Conservation (phyloP, 2,113 vertebrate species). For the Oophaga pumilio region DNA sequence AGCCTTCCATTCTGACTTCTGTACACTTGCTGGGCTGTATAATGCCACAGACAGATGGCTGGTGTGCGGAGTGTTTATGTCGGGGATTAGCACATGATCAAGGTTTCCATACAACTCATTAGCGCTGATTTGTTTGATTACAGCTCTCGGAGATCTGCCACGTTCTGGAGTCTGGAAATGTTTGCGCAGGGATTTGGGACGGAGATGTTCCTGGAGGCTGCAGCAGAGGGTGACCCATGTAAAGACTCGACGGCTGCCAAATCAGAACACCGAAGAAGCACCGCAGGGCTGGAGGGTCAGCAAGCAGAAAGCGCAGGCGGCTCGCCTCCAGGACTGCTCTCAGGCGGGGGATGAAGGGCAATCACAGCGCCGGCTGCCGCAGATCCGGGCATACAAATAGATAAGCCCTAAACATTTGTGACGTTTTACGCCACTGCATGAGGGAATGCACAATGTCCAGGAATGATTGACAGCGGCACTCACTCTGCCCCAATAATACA, state of each 20-base stretch:
- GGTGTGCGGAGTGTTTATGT: neutral
- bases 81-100: neutral
- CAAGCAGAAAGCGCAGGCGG: too few species aligned
- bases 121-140: neutral
- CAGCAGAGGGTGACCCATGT: neutral
- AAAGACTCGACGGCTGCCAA: neutral
- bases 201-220: neutral
- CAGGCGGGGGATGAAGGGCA: too few species aligned
- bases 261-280: neutral
- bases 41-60: neutral
- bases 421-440: too few species aligned
- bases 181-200: neutral
- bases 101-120: constrained; percentile 1
- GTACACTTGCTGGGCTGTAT: neutral
- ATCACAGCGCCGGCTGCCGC: too few species aligned
- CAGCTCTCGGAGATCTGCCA: neutral
- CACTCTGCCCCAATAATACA: too few species aligned
- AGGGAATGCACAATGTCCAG: too few species aligned
- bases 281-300: too few species aligned
- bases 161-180: neutral
- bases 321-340: too few species aligned
- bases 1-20: neutral
- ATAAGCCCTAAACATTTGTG: too few species aligned
- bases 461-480: too few species aligned
- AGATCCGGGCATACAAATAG: too few species aligned